Evolutionary conservation across 1,140 invertebrate species (phyloP).

Genomic region (Aphidius ervi): DNA sequence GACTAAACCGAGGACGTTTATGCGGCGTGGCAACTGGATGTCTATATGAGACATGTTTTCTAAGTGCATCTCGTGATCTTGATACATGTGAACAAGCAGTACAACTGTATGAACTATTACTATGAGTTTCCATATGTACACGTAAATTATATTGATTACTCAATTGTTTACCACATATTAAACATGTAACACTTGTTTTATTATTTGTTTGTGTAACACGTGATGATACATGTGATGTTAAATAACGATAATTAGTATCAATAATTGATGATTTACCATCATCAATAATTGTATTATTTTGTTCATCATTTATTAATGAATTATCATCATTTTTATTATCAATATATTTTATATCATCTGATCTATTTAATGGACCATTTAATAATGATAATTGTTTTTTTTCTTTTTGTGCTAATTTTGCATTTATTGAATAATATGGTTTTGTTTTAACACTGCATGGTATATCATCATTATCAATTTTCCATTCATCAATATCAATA

Average conservation of each 20-base stretch:
- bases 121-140: conserved; percentile 85
- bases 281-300: conserved; percentile 11
- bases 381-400: conserved; percentile 30
- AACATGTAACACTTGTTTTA: conserved; percentile 67
- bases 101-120: conserved; percentile 76
- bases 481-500: background rate
- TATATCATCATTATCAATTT: conserved; percentile 32
- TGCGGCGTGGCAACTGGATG: conserved; percentile 60
- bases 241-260: conserved; percentile 45
- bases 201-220: conserved; percentile 40
- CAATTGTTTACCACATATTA: conserved; percentile 79
- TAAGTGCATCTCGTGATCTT: conserved; percentile 75
- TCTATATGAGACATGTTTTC: conserved; percentile 83
- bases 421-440: conserved; percentile 51
- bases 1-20: conserved; percentile 45
- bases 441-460: conserved; percentile 49
- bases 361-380: conserved; percentile 23
- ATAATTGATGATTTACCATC: conserved; percentile 26
- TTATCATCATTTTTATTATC: conserved; percentile 18
- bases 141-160: conserved; percentile 87
- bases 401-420: conserved; percentile 46
- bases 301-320: conserved; percentile 1
- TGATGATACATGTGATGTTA: conserved; percentile 28
- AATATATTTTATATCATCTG: conserved; percentile 26
- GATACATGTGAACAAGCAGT: conserved; percentile 80